These are phyloP conservation scores for Achatina immaculata DNA, from an alignment of 1,140 invertebrate genomes.

Conservation along the genomic window DNA sequence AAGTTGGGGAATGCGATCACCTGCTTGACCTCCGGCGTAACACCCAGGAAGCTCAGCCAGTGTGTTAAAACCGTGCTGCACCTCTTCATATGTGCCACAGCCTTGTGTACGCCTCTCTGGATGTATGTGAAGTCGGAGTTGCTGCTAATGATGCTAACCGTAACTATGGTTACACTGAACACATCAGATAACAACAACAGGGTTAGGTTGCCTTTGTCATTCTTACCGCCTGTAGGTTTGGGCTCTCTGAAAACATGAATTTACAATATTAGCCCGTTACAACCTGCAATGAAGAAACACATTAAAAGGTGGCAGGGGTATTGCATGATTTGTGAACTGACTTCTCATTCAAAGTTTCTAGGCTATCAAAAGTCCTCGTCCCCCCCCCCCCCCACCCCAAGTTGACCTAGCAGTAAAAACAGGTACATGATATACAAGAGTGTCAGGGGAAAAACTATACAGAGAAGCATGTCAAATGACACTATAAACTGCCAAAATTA, in stretches of 20 bases:
- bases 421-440: too few species aligned
- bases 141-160: slow-evolving; percentile 29
- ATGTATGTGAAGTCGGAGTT: slow-evolving; percentile 31
- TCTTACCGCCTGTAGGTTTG: background rate
- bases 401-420: too few species aligned
- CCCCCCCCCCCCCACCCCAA: too few species aligned
- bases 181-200: slow-evolving; percentile 11
- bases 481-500: too few species aligned
- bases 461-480: too few species aligned
- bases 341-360: too few species aligned
- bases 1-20: slow-evolving; percentile 30
- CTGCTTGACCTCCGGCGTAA: background rate
- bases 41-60: slow-evolving; percentile 5
- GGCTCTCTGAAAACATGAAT: background rate
- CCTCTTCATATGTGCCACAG: background rate
- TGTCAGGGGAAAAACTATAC: too few species aligned
- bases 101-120: background rate
- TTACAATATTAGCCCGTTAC: too few species aligned
- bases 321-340: too few species aligned
- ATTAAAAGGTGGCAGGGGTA: too few species aligned
- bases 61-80: background rate
- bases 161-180: slow-evolving; percentile 21
- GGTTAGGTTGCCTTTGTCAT: background rate
- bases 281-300: too few species aligned
- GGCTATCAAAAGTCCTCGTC: too few species aligned